phyloP scores from a whole-genome alignment of 2,888 invertebrate genomes.

The Idaea biselata region DNA sequence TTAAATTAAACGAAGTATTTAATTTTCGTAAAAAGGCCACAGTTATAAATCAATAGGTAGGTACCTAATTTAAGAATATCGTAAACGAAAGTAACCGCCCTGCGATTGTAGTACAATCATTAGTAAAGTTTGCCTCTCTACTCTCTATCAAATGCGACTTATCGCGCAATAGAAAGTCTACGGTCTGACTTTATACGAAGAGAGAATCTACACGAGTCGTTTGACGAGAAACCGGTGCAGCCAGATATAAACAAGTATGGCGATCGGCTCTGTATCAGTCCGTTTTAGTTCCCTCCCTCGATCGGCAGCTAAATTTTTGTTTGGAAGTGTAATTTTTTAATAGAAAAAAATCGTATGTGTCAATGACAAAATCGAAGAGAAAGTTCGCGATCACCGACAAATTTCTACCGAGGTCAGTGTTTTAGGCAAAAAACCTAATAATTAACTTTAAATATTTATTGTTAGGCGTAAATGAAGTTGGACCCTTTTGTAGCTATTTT shows the following conservation, averaged over 20 bases:
- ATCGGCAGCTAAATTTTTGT: slow-evolving; percentile 57
- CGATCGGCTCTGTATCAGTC: slow-evolving; percentile 43
- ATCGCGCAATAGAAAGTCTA: not conserved
- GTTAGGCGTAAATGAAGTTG: no score
- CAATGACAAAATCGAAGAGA: slow-evolving; percentile 80
- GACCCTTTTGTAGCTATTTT: no score
- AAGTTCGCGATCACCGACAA: slow-evolving; percentile 77
- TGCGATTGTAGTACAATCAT: no score
- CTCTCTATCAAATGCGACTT: not conserved
- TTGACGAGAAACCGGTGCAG: slow-evolving; percentile 39
- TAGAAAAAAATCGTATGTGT: slow-evolving; percentile 65
- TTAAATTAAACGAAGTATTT: no score
- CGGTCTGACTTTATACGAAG: not conserved
- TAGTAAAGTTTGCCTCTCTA: no score
- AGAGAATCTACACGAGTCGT: slow-evolving; percentile 17
- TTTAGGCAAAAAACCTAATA: not conserved
- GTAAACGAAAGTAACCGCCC: no score
- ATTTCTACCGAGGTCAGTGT: slow-evolving; percentile 76
- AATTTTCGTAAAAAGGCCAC: no score
- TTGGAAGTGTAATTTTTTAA: slow-evolving; percentile 58
- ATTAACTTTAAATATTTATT: not conserved
- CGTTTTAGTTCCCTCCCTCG: slow-evolving; percentile 39
- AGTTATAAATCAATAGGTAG: no score
- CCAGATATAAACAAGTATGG: slow-evolving; percentile 51
- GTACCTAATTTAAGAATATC: no score